phyloP scores from a whole-genome alignment of 2,113 vertebrate species.

The Sigmodon hispidus region DNA sequence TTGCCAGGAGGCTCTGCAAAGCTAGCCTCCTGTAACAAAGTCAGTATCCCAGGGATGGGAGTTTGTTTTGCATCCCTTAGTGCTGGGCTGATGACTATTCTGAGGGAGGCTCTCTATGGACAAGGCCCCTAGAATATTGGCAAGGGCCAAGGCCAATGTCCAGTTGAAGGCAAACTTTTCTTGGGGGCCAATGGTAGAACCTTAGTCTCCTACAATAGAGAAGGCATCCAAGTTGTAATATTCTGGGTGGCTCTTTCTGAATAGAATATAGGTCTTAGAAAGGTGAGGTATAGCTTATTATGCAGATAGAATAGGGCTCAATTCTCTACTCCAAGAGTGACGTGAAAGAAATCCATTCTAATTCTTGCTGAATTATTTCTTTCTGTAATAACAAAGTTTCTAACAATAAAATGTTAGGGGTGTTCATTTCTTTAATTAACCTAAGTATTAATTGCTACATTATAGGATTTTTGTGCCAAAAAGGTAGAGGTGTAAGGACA shows the following conservation, averaged over 20 bases:
- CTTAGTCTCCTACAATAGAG: neutral
- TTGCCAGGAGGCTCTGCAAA: slow-evolving; percentile 21
- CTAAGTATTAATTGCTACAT: slow-evolving; percentile 15
- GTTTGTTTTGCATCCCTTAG: neutral
- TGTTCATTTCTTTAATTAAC: slow-evolving; percentile 40
- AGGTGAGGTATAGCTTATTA: neutral
- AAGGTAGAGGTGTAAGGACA: neutral
- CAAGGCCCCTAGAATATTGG: neutral
- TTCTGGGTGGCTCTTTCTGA: slow-evolving; percentile 10
- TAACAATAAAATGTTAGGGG: slow-evolving; percentile 50
- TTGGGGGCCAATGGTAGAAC: neutral
- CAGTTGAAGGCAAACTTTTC: slow-evolving; percentile 5
- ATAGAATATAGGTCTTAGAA: neutral
- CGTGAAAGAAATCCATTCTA: slow-evolving; percentile 14
- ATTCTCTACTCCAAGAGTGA: neutral
- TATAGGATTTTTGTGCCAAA: slow-evolving; percentile 52
- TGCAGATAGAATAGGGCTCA: neutral
- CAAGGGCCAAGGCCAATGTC: neutral
- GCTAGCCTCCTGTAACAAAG: neutral
- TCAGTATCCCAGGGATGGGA: neutral
- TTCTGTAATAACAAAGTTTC: slow-evolving; percentile 37
- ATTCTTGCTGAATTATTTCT: slow-evolving; percentile 26
- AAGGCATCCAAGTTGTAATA: neutral
- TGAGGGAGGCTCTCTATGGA: neutral
- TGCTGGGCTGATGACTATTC: neutral